phyloP scores from a whole-genome alignment of 1,140 invertebrate species.

The Solen grandis region DNA sequence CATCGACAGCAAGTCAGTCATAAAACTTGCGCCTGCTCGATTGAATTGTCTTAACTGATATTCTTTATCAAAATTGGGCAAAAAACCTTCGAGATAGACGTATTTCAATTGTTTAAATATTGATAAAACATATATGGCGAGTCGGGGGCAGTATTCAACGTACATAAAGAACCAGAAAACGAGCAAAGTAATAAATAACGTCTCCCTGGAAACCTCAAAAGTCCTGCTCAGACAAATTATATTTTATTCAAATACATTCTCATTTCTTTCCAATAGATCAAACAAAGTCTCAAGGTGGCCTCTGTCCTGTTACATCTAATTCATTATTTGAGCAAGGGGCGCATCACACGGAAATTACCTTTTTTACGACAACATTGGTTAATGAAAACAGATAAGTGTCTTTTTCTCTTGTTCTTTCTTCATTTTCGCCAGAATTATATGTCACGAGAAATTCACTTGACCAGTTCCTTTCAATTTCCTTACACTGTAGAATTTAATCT shows the following conservation, averaged over 20 bases:
- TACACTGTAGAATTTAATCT: constrained; percentile 40
- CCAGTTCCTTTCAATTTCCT: constrained; percentile 41
- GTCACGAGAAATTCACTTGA: constrained; percentile 48
- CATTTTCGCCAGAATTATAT: constrained; percentile 35
- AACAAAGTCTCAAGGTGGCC: constrained; percentile 15
- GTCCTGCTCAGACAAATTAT: constrained; percentile 40
- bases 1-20: too few species aligned
- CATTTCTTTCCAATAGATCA: constrained; percentile 46
- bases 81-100: too few species aligned
- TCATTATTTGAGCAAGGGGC: constrained; percentile 21
- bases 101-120: too few species aligned
- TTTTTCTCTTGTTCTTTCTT: background rate
- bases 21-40: too few species aligned
- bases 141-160: too few species aligned
- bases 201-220: too few species aligned
- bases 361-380: constrained; percentile 46
- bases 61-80: too few species aligned
- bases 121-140: too few species aligned
- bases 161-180: too few species aligned
- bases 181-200: too few species aligned
- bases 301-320: constrained; percentile 40
- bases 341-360: constrained; percentile 32
- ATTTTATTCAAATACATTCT: constrained; percentile 43
- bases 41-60: too few species aligned
- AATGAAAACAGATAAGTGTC: constrained; percentile 44